Percentiles rank a stretch among this genome's conserved stretches.
Conservation (phyloP, 1,140 invertebrate genomes). For the Polypedilum vanderplanki region DNA sequence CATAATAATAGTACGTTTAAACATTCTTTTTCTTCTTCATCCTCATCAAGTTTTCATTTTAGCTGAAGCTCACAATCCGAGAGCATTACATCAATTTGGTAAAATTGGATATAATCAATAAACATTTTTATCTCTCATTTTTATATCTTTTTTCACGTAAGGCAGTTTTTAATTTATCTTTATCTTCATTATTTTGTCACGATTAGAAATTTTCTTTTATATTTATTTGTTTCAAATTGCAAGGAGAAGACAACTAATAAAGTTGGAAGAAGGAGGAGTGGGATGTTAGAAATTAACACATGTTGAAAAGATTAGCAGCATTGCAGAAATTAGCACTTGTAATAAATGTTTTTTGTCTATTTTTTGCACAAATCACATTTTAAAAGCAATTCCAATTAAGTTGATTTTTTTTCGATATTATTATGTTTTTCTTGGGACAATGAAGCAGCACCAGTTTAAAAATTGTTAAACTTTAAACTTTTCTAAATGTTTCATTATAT, state of each 20-base stretch:
- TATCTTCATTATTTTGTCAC: background rate
- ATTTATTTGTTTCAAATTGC: background rate
- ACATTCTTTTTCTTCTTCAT: background rate
- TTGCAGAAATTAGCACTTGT: too few relatives aligned
- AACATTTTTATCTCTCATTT: background rate
- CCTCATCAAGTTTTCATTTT: background rate
- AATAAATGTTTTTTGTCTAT: too few relatives aligned
- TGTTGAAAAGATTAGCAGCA: background rate
- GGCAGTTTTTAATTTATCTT: background rate
- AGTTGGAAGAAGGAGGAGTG: background rate
- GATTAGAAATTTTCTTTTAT: background rate
- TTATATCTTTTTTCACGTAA: background rate
- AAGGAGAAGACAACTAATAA: background rate
- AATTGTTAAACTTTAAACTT: background rate
- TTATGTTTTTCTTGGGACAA: background rate
- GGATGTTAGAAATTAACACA: background rate
- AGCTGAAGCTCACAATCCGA: slow-evolving; percentile 2
- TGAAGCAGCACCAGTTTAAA: slow-evolving; percentile 5
- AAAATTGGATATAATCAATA: slow-evolving; percentile 14
- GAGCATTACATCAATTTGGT: slow-evolving; percentile 7
- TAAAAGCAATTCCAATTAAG: slow-evolving; percentile 2
- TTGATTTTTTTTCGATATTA: background rate
- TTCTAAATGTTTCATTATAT: too few relatives aligned
- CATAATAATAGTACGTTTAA: background rate
- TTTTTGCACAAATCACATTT: background rate